Evolutionary conservation across 2,888 invertebrate species (phyloP), one percentile per base, ranked within the genome.

Genomic region (Drosophila percnosoma): DNA sequence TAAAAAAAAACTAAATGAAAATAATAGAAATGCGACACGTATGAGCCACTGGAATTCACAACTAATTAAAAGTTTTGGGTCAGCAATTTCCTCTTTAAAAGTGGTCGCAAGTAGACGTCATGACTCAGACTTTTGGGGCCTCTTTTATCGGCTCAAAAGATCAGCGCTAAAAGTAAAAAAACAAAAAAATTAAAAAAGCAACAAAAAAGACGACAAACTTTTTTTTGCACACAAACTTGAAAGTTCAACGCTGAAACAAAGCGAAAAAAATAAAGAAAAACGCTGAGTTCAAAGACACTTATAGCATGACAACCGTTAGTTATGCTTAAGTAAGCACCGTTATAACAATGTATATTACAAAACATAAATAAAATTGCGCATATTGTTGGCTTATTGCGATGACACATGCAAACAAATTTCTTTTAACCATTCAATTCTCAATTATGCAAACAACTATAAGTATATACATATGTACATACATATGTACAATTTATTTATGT

Each of bases 271-370:
- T 10, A 45, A 11, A 45, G 31, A 11, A 40, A 36, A 40, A 21
- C 1, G 13, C 29, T 10, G 66, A 65, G 88, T 83, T 87, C 83
- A 84, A 83, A 86, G 84, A 83, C 83, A 83, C 70, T 78, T 66
- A 49, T 77, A 68, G 69, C 75, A 78, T 68, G 73, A 67, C 57
- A 81, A 81, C 83, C 71, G 83, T 83, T 83, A 83, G 78, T 78
- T 61, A 65, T 75, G 72, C 57, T 53, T 64, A 75, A 84, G 71
- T 78, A 58, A 71, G 78, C 66, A 67, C 54, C 66, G 69, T 60
- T 65, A 63, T 51, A 52, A 64, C 48, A 40, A 55, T 10, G 36
- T 49, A 27, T 54, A 62, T 53, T 48, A 58, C 59, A 63, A 53
- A 68, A 68, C 49, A 55, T 31, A 62, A 60, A 73, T 36, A 38